These are phyloP conservation scores for Conger conger DNA, from an alignment of 2,113 vertebrate genomes.

Conservation along the genomic window DNA sequence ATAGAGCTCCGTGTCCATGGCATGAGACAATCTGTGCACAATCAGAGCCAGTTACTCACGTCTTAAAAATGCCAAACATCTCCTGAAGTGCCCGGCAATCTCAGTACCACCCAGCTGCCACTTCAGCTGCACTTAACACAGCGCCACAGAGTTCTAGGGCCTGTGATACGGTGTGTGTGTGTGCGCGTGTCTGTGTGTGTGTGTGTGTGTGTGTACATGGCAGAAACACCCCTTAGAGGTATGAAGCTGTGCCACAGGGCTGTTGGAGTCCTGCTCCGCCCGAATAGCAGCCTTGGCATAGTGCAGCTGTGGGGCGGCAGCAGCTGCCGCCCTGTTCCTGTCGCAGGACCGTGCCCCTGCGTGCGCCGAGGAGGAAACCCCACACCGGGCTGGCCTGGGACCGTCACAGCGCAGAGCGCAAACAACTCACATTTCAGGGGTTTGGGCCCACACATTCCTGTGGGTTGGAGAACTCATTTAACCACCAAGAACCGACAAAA, in stretches of 20 bases:
- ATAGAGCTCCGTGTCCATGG: neutral
- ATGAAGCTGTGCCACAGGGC: conserved; percentile 18
- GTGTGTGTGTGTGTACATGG: neutral
- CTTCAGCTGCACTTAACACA: conserved; percentile 35
- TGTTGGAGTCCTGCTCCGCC: neutral
- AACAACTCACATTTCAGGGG: neutral
- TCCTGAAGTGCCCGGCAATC: conserved; percentile 19
- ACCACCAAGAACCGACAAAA: too few species aligned
- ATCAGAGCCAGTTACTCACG: conserved; percentile 23
- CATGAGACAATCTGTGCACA: neutral
- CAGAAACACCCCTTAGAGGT: conserved; percentile 19
- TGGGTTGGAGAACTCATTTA: neutral
- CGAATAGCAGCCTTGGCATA: neutral
- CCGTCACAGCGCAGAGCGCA: neutral
- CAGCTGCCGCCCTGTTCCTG: neutral
- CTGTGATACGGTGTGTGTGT: conserved; percentile 26
- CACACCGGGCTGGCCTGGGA: neutral
- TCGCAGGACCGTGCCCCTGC: neutral
- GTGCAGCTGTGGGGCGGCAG: neutral
- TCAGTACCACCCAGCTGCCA: conserved; percentile 17
- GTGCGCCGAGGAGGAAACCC: neutral
- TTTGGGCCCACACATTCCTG: neutral
- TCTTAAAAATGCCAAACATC: conserved; percentile 35
- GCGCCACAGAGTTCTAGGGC: conserved; percentile 20
- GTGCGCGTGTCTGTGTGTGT: neutral